Base-by-base conservation (phyloP, 2,113 vertebrate species). In the Sprattus sprattus region DNA sequence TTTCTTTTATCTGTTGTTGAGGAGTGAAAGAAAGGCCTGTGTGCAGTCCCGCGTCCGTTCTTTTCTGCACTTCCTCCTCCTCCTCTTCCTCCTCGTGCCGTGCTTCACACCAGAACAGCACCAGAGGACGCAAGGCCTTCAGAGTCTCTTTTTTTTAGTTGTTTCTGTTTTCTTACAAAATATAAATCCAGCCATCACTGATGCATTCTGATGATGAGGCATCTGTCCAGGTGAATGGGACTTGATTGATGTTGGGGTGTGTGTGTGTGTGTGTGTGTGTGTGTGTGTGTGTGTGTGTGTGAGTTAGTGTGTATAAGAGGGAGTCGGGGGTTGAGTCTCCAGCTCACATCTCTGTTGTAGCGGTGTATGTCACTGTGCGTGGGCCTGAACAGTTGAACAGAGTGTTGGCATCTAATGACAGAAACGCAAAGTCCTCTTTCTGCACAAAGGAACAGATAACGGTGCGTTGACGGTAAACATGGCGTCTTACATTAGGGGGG, bases 181-280 rank as follows among this genome's bases (percentile, higher is more conserved):
- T 91, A 91, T 90, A 90, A 87, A 90, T 92, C 89, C 90, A 92
- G 92, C 91, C 88, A 89, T 93, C 86, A 87, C 85, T 86, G 90
- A 91, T 94, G 90, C 88, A 86, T 92, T 93, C 83, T 85, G 84
- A 90, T 85, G 93, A 96, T 94, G 94, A 94, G 91, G 91, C 92
- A 45, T 81, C 3, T 54, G 52, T 54, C 52, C 52, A 54, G 52
- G 52, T 54, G 52, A 54, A 54, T 54, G 52, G 52, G 52, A 54
- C 13, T 16, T 54, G 52, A 52, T 52, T 52, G 50, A 54, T 54
- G 52, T 54, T 18, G 15, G 52, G 18, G 16, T 13, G 13, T 54
- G 52, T 54, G 52, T 54, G 52, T 18, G 52, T 54, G 16, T 18
- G 15, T 18, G 52, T 54, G 13, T 52, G 50, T 52, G 16, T 11